A percentile compares a stretch with the other conserved stretches of the same genome.
phyloP scores from a whole-genome alignment of 1,140 invertebrate genomes.

The Ectropis grisescens region DNA sequence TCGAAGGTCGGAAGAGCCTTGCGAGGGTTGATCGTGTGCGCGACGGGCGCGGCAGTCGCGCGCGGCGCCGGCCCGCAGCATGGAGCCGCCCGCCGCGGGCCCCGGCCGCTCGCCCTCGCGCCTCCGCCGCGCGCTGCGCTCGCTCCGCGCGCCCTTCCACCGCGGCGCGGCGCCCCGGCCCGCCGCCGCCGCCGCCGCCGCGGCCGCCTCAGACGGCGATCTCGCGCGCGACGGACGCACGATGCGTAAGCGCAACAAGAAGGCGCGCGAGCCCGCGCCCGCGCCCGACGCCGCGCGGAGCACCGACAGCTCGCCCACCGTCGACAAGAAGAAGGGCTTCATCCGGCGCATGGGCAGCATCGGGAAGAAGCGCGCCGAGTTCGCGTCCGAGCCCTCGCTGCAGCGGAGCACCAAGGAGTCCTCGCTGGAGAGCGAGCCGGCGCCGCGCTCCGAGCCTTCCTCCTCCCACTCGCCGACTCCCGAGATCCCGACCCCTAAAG shows the following conservation, averaged over 20 bases:
- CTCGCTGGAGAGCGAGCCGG: slow-evolving; percentile 7
- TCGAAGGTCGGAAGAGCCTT: slow-evolving; percentile 2
- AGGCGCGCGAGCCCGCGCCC: slow-evolving; percentile 29
- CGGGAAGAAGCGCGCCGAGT: slow-evolving; percentile 30
- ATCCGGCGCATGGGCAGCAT: slow-evolving; percentile 43
- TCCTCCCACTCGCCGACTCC: slow-evolving; percentile 2
- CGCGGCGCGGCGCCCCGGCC: slow-evolving; percentile 59
- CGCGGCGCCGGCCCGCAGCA: slow-evolving; percentile 37
- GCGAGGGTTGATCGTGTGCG: slow-evolving; percentile 30
- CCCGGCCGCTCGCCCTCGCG: slow-evolving; percentile 30
- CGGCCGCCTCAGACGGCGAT: slow-evolving; percentile 51
- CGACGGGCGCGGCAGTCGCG: slow-evolving; percentile 44
- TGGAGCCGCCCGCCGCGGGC: slow-evolving; percentile 27
- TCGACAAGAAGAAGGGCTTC: slow-evolving; percentile 40
- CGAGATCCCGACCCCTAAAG: neutral
- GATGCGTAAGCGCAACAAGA: slow-evolving; percentile 61
- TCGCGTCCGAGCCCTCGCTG: slow-evolving; percentile 6
- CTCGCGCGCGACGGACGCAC: slow-evolving; percentile 53
- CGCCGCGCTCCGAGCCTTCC: slow-evolving; percentile 8
- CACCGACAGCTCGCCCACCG: slow-evolving; percentile 38
- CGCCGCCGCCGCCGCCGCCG: slow-evolving; percentile 48
- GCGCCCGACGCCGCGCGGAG: slow-evolving; percentile 36
- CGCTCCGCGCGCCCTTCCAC: slow-evolving; percentile 58
- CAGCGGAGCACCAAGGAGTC: slow-evolving; percentile 8
- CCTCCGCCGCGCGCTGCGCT: slow-evolving; percentile 48